A percentile compares a stretch with the other conserved stretches of the same genome.
phyloP scores from a whole-genome alignment of 2,797 vertebrate species.

The Limosa lapponica region DNA sequence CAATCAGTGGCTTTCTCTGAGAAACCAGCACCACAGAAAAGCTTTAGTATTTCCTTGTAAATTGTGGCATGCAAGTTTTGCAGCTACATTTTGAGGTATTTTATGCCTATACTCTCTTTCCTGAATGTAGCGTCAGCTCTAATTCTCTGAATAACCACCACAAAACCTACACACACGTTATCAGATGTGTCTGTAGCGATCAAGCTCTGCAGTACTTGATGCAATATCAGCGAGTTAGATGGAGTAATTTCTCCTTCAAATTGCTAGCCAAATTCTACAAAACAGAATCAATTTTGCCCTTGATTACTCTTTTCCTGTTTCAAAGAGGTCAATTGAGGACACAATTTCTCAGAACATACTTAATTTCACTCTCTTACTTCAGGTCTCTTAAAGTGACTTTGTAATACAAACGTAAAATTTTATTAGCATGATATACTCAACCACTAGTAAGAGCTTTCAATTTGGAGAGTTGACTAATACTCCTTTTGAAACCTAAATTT shows the following conservation, averaged over 20 bases:
- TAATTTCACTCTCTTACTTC: background rate
- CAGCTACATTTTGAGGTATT: background rate
- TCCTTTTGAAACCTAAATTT: slow-evolving; percentile 3
- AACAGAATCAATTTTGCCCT: background rate
- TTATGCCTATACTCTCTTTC: background rate
- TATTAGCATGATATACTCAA: background rate
- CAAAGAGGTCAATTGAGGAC: background rate
- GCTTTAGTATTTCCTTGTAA: background rate
- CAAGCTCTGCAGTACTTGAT: background rate
- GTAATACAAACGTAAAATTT: slow-evolving; percentile 7
- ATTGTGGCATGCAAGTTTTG: background rate
- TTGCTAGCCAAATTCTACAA: background rate
- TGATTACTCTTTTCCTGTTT: background rate
- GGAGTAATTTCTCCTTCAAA: slow-evolving; percentile 3
- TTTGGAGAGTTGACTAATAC: background rate
- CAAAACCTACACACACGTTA: fast-evolving
- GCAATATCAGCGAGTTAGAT: background rate
- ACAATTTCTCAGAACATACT: background rate
- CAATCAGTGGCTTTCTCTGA: background rate
- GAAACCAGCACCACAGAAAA: background rate
- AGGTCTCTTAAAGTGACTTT: background rate
- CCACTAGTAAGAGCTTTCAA: background rate
- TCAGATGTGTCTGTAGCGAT: background rate
- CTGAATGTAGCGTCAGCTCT: background rate
- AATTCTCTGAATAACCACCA: background rate